A percentile compares a stretch with the other conserved stretches of the same genome.
Evolutionary conservation across 2,113 vertebrate genomes (phyloP).

Genomic region (Scytalopus superciliaris): DNA sequence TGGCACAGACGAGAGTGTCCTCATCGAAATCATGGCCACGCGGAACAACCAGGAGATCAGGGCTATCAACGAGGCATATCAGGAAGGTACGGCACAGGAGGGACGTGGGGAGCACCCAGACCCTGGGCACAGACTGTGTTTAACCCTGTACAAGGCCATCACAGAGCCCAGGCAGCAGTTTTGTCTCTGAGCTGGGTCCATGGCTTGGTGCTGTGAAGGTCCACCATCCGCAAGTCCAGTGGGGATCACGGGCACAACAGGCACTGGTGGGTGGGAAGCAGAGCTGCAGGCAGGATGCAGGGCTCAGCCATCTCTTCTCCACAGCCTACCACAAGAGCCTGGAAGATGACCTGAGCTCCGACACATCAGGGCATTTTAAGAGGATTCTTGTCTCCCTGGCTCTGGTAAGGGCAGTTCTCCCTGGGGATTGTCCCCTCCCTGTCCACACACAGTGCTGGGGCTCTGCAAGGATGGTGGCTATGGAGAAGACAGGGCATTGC

Average conservation of each 20-base stretch:
- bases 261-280: background rate
- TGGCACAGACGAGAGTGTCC: conserved; percentile 89
- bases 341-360: conserved; percentile 88
- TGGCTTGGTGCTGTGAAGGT: background rate
- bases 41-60: conserved; percentile 87
- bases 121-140: accelerated
- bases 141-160: background rate
- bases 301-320: background rate
- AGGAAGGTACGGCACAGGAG: conserved; percentile 69
- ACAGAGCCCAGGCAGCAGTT: background rate
- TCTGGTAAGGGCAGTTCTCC: conserved; percentile 75
- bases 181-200: background rate
- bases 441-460: background rate
- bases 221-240: accelerated
- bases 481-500: background rate
- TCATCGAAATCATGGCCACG: conserved; percentile 93
- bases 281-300: background rate
- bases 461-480: accelerated
- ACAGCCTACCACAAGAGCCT: conserved; percentile 86
- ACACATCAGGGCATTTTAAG: conserved; percentile 91
- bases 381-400: conserved; percentile 90
- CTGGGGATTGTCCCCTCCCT: background rate
- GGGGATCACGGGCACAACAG: accelerated
- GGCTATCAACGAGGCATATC: conserved; percentile 86
- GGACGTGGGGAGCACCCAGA: accelerated